These are phyloP conservation scores for Gerris buenoi DNA, from an alignment of 1,140 invertebrate species.

Conservation along the genomic window DNA sequence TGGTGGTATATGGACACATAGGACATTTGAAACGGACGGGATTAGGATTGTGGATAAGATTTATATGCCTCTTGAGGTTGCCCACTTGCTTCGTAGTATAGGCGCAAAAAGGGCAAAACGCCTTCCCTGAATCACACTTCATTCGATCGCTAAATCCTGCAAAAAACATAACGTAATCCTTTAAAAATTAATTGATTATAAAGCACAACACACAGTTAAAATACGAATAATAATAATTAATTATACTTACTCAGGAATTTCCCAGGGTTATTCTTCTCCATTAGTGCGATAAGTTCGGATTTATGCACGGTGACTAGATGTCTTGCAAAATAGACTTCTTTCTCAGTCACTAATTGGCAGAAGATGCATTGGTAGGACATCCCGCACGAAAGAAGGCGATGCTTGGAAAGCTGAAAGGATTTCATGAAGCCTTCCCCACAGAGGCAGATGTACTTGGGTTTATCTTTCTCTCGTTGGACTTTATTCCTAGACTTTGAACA, in stretches of 20 bases:
- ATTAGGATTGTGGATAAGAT: slow-evolving; percentile 7
- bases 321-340: neutral
- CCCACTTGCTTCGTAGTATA: slow-evolving; percentile 14
- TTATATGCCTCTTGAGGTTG: slow-evolving; percentile 17
- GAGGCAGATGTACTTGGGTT: neutral
- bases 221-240: too few species aligned
- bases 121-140: too few species aligned
- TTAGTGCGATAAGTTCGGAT: neutral
- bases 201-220: too few species aligned
- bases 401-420: neutral
- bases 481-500: too few species aligned
- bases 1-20: neutral
- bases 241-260: too few species aligned
- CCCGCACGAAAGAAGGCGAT: neutral
- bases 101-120: slow-evolving; percentile 18
- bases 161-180: too few species aligned
- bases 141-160: too few species aligned
- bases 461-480: too few species aligned
- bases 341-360: neutral
- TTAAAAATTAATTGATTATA: too few species aligned
- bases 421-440: neutral
- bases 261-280: neutral
- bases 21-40: neutral
- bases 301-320: neutral
- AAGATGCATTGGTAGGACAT: neutral